A percentile compares a stretch with the other conserved stretches of the same genome.
Conservation (phyloP, 1,140 invertebrate genomes). For the Akabosia matsudoensis region DNA sequence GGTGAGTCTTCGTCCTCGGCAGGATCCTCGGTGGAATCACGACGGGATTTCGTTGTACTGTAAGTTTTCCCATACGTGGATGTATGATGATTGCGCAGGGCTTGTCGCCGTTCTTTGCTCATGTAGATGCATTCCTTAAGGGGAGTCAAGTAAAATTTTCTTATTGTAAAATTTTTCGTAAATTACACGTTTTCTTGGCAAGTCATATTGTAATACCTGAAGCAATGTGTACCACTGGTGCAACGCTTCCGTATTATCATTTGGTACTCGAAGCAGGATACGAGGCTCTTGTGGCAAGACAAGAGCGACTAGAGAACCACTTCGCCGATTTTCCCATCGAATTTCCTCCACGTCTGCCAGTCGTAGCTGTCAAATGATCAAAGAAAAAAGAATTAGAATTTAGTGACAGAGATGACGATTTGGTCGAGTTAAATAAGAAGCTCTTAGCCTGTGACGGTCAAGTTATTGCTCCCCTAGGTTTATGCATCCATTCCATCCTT, state of each 20-base stretch:
- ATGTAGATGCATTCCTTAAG: constrained; percentile 24
- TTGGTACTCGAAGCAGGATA: constrained; percentile 18
- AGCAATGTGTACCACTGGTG: constrained; percentile 26
- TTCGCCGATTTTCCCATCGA: constrained; percentile 22
- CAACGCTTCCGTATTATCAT: constrained; percentile 7
- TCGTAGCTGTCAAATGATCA: not conserved
- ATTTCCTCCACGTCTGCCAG: constrained; percentile 18
- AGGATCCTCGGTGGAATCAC: not conserved
- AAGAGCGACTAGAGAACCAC: constrained; percentile 23
- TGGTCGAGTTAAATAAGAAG: too few species aligned
- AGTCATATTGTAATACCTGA: constrained; percentile 5
- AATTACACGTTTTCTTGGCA: not conserved
- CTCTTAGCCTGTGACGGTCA: too few species aligned
- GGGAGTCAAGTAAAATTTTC: not conserved
- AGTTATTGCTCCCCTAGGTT: too few species aligned
- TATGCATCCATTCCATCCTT: too few species aligned
- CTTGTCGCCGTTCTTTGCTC: constrained; percentile 23
- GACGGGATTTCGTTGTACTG: constrained; percentile 1
- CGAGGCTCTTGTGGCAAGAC: constrained; percentile 17
- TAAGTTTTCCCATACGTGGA: not conserved
- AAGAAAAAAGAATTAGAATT: not conserved
- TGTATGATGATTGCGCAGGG: constrained; percentile 14
- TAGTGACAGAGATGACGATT: too few species aligned
- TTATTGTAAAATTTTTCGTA: not conserved
- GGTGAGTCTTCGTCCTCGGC: not conserved